Conservation (phyloP, 1,140 invertebrate species). For the Leptinotarsa defecta region DNA sequence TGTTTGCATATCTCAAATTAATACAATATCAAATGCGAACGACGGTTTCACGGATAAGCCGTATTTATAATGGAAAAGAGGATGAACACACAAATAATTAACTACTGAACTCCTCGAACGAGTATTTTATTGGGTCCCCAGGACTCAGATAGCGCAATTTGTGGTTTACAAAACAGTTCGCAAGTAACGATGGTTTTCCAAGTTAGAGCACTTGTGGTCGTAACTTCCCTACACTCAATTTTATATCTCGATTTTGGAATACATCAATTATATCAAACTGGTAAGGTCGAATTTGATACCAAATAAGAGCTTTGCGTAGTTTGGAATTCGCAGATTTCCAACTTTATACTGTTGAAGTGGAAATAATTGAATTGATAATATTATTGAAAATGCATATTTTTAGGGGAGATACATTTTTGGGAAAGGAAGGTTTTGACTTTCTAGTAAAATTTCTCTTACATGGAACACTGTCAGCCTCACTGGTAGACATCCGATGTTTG, state of each 20-base stretch:
- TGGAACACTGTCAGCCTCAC: too few species aligned
- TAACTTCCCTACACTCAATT: background rate
- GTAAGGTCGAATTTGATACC: background rate
- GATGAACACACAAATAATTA: slow-evolving; percentile 21
- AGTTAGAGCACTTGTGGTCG: background rate
- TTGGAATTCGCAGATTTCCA: too few species aligned
- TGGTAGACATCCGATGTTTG: too few species aligned
- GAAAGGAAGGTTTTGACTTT: too few species aligned
- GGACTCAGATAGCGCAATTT: slow-evolving; percentile 2
- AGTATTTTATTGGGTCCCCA: background rate
- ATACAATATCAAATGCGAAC: slow-evolving; percentile 13
- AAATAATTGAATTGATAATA: too few species aligned
- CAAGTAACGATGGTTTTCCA: slow-evolving; percentile 16
- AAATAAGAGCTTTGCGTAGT: too few species aligned
- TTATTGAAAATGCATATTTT: too few species aligned
- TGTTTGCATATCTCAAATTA: slow-evolving; percentile 24
- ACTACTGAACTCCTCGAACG: background rate
- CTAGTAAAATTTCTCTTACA: too few species aligned
- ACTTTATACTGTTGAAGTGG: too few species aligned
- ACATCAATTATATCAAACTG: background rate
- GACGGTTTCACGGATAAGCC: background rate
- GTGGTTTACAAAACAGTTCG: slow-evolving; percentile 4
- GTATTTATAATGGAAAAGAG: background rate
- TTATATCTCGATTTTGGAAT: background rate
- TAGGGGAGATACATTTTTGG: too few species aligned